Evolutionary conservation across 2,888 invertebrate genomes (phyloP), one percentile per base, ranked within the genome.

Genomic region (Zygogramma bicolorata): DNA sequence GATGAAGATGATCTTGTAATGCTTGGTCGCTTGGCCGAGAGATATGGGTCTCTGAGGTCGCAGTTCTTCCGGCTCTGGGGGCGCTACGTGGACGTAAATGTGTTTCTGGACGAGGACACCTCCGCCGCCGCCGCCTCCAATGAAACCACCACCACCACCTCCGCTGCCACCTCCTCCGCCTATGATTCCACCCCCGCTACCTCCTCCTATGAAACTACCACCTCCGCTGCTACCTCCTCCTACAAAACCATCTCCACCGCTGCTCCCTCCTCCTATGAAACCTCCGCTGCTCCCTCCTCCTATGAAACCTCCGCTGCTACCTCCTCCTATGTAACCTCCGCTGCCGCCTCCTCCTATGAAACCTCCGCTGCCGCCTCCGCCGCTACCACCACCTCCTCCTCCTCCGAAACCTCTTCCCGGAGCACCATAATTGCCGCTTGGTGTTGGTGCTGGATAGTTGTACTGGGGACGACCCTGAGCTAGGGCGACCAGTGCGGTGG

Each of bases 1-100:
- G 88, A 95, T 95, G 91, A 95, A 95, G 88, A 95, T 95, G 86
- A 95, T 95, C 86, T 95, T 95, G 91, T 95, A 95, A 87, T 95
- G 94, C 83, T 95, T 95, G 86, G 94, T 94, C 49, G 94, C 90
- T 78, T 93, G 92, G 58, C 93, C 92, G 0, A 91, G 88, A 15
- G 90, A 90, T 79, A 93, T 90, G 65, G 91, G 90, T 77, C 92
- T 90, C 75, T 89, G 89, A 59, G 89, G 89, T 80, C 91, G 89
- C 79, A 90, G 87, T 82, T 92, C 92, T 79, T 92, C 91, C 13
- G 92, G 94, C 87, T 95, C 95, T 89, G 93, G 94, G 80, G 95
- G 95, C 60, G 95, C 95, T 10, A 95, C 95, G 86, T 95, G 95
- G 6, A 95, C 95, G 89, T 95, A 95, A 85, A 94, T 94, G 89